Evolutionary conservation across 2,888 invertebrate species (phyloP), one percentile per base, ranked within the genome.

Genomic region (Portevinia maculata): DNA sequence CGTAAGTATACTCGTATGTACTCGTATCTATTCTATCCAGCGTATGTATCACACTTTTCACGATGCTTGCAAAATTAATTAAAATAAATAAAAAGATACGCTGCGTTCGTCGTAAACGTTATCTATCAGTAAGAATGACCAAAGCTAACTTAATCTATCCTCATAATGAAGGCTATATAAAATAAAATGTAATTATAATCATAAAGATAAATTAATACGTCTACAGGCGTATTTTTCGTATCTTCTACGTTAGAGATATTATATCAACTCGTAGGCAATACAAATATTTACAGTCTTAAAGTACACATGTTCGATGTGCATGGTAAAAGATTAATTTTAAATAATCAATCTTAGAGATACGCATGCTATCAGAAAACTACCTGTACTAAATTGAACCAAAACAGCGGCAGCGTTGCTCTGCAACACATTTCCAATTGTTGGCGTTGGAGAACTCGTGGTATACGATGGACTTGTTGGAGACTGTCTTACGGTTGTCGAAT

Each of bases 241-340:
- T 28, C 13, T 55, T 39, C 60, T 67, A 73, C 57, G 44, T 17
- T 64, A 67, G 13, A 52, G 48, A 41, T 57, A 60, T 19, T 37
- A 41, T 30, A 39, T 53, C 24, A 50, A 28, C 50, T 52, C 67
- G 53, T 74, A 41, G 55, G 53, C 55, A 67, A 53, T 44, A 70
- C 57, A 74, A 81, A 81, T 81, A 75, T 81, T 81, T 75, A 70
- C 79, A 81, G 79, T 70, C 79, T 81, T 70, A 59, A 52, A 24
- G 69, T 30, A 59, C 9, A 37, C 39, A 37, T 24, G n/a, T 39
- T 70, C 19, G 21, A 24, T 30, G 19, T 30, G 57, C 24, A 44
- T 15, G 52, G 21, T 39, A 57, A 37, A 50, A 53, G 71, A 37
- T 60, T 64, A 64, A 64, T 53, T 64, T 50, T 62, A 64, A 70